phyloP scores from a whole-genome alignment of 2,888 invertebrate genomes.

The Pseudanteris insignis region DNA sequence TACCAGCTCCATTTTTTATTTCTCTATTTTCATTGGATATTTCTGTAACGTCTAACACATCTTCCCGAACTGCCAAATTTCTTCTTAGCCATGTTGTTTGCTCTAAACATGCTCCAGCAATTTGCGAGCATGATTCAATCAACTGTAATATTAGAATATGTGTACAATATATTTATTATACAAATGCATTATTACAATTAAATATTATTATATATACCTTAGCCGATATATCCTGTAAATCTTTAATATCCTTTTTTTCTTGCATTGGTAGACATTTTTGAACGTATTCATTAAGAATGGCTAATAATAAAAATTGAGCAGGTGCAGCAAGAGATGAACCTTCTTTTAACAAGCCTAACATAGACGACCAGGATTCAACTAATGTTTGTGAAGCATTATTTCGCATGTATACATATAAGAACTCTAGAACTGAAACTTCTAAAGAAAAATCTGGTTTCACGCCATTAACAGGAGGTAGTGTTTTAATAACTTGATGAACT shows the following conservation, averaged over 20 bases:
- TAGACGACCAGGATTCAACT: conserved; percentile 80
- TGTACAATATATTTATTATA: too few species aligned
- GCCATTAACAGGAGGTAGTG: conserved; percentile 74
- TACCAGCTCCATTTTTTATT: conserved; percentile 56
- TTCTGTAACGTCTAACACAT: conserved; percentile 68
- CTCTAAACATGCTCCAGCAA: conserved; percentile 89
- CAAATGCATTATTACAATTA: conserved; percentile 1
- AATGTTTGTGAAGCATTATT: conserved; percentile 76
- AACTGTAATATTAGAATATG: conserved; percentile 65
- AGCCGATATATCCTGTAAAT: conserved; percentile 79
- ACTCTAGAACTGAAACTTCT: conserved; percentile 84
- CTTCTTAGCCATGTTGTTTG: conserved; percentile 89
- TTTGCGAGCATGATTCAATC: conserved; percentile 82
- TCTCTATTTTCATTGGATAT: conserved; percentile 62
- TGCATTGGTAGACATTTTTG: conserved; percentile 80
- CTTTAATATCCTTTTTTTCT: conserved; percentile 83
- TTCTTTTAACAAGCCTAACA: conserved; percentile 80
- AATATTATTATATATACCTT: conserved; percentile 66
- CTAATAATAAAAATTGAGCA: conserved; percentile 81
- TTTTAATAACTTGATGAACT: conserved; percentile 82
- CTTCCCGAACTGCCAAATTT: conserved; percentile 81
- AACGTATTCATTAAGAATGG: conserved; percentile 84
- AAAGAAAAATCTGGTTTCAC: conserved; percentile 72
- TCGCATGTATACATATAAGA: conserved; percentile 78
- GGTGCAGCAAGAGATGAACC: conserved; percentile 77